Conservation (phyloP, 2,113 vertebrate genomes). For the Burhinus oedicnemus region DNA sequence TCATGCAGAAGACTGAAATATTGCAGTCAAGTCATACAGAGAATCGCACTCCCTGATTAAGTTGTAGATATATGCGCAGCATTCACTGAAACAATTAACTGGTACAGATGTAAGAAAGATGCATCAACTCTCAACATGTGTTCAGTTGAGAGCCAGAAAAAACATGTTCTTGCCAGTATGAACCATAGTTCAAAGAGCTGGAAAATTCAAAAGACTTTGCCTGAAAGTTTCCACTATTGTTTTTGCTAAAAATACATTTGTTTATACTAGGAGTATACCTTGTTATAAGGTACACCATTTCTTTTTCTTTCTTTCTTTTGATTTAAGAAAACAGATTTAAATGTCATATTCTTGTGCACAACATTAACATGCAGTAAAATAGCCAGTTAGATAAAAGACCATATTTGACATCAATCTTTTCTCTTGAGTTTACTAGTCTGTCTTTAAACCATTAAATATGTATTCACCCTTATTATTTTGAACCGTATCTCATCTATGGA, state of each 20-base stretch:
- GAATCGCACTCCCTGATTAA: background rate
- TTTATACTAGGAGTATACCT: conserved; percentile 9
- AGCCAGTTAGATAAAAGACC: background rate
- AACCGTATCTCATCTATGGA: background rate
- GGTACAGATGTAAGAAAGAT: conserved; percentile 23
- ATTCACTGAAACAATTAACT: conserved; percentile 8
- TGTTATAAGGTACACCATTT: background rate
- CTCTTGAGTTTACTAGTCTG: background rate
- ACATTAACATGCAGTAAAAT: background rate
- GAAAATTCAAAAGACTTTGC: conserved; percentile 39
- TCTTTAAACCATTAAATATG: background rate
- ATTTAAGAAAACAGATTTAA: background rate
- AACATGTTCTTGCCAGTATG: conserved; percentile 37
- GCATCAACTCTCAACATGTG: background rate
- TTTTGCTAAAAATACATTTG: conserved; percentile 52
- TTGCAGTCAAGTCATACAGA: background rate
- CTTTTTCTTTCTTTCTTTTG: background rate
- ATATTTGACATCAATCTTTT: background rate
- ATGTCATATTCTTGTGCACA: background rate
- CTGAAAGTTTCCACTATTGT: conserved; percentile 45
- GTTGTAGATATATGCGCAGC: background rate
- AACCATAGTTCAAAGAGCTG: conserved; percentile 48
- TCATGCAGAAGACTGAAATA: background rate
- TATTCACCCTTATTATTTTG: background rate
- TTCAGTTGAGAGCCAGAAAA: conserved; percentile 42